Conservation (phyloP, 2,113 vertebrate genomes). For the Delphinapterus leucas region DNA sequence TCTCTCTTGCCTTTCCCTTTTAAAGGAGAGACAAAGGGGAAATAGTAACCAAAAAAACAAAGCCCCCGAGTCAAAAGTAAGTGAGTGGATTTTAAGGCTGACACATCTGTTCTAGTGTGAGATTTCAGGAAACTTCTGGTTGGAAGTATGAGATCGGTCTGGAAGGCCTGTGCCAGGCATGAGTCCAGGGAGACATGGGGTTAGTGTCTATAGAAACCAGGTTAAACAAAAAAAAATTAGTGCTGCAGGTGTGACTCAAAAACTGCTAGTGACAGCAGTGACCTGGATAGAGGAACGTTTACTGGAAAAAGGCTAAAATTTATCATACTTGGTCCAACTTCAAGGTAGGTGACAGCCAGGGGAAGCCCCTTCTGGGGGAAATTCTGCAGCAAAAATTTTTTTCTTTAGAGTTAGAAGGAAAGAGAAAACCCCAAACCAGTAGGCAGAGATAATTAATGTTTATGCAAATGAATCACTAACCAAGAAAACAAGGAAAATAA, state of each 20-base stretch:
- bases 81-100: constrained; percentile 6
- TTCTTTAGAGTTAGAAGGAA: constrained; percentile 80
- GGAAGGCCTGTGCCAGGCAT: constrained; percentile 65
- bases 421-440: constrained; percentile 82
- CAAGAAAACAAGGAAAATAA: constrained; percentile 79
- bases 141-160: constrained; percentile 44
- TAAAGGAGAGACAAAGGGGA: not conserved
- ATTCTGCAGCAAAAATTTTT: constrained; percentile 83
- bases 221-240: constrained; percentile 74
- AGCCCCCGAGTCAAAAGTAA: not conserved
- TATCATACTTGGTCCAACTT: constrained; percentile 32
- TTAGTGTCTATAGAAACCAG: constrained; percentile 72
- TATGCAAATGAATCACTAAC: constrained; percentile 78
- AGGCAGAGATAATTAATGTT: constrained; percentile 78
- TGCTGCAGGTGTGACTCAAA: constrained; percentile 71
- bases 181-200: constrained; percentile 65
- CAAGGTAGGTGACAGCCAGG: constrained; percentile 37
- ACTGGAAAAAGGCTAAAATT: constrained; percentile 2
- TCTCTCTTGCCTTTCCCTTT: not conserved
- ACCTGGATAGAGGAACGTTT: not conserved
- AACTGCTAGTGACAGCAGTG: constrained; percentile 1
- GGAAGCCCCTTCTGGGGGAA: constrained; percentile 75
- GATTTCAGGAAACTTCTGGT: not conserved
- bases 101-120: constrained; percentile 27
- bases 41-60: not conserved